Base-by-base conservation (phyloP, 1,140 invertebrate genomes). In the Matsumurasca onukii region DNA sequence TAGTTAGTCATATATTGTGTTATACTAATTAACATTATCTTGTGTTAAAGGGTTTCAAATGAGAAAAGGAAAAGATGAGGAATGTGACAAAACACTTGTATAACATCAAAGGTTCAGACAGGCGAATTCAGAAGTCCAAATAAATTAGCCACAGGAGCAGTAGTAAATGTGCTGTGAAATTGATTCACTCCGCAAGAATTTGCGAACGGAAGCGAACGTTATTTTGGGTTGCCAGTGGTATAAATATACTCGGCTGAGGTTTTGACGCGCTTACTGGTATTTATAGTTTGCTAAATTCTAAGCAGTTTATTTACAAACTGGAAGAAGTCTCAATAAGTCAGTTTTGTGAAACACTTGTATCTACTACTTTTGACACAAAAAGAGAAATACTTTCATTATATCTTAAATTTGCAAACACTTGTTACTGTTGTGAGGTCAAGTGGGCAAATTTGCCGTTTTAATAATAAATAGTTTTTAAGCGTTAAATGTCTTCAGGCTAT, bases 241-340 rank as follows among this genome's bases (percentile, higher is more conserved):
- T 52, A 52, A 52, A 52, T 52, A 52, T 20, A 3, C 20, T 5
- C 13, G 3, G 12, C 49, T 52, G 49, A 52, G 49, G 49, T 52
- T 52, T 52, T 52, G 49, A 52, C 49, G 49, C 49, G 49, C 49
- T 5, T 15, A 5, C 12, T 12, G 49, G 22, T 52, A 52, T 52
- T 52, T n/a, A 12, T 52, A 52, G 49, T 52, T 24, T n/a, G 49
- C 49, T 52, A 52, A 52, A 52, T 52, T 52, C 49, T n/a, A 52
- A 52, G 49, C 49, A 52, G 49, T 52, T 52, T 52, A 52, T 52
- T 52, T 52, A 52, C 49, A 52, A 52, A 52, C 49, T 52, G 49
- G 22, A 20, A 52, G 49, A 12, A 24, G 5, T 52, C 49, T 52
- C 22, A 52, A 15, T 52, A 52, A 52, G 3, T 24, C 49, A 24